A percentile compares a stretch with the other conserved stretches of the same genome.
phyloP scores from a whole-genome alignment of 1,140 invertebrate species.

The Geopemphigus sp. region DNA sequence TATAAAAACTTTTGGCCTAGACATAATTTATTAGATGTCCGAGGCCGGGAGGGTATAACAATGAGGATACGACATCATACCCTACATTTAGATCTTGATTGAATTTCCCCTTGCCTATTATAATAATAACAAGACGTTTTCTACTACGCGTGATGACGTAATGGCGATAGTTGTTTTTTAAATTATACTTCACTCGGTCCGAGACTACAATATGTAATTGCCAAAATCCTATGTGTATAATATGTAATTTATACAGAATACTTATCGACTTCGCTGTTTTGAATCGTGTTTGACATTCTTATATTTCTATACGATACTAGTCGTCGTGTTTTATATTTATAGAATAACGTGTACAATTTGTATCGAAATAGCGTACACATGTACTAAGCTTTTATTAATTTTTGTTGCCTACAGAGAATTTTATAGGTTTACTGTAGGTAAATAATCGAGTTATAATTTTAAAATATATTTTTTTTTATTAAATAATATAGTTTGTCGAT shows the following conservation, averaged over 20 bases:
- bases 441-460: too few relatives aligned
- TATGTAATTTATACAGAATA: background rate
- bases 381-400: too few relatives aligned
- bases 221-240: background rate
- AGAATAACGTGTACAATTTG: too few relatives aligned
- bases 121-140: conserved; percentile 4
- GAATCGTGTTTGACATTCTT: too few relatives aligned
- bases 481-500: too few relatives aligned
- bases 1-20: conserved; percentile 43
- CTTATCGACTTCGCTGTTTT: too few relatives aligned
- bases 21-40: conserved; percentile 30
- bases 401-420: too few relatives aligned
- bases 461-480: too few relatives aligned
- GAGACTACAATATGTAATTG: background rate
- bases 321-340: too few relatives aligned
- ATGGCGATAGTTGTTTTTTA: background rate
- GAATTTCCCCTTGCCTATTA: conserved; percentile 23
- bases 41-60: conserved; percentile 4
- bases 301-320: too few relatives aligned
- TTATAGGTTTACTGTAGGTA: too few relatives aligned
- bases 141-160: background rate
- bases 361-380: too few relatives aligned
- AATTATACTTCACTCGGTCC: background rate
- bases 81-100: conserved; percentile 24
- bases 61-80: conserved; percentile 35